phyloP scores from a whole-genome alignment of 2,888 invertebrate genomes.

The Theodoxus fluviatilis region DNA sequence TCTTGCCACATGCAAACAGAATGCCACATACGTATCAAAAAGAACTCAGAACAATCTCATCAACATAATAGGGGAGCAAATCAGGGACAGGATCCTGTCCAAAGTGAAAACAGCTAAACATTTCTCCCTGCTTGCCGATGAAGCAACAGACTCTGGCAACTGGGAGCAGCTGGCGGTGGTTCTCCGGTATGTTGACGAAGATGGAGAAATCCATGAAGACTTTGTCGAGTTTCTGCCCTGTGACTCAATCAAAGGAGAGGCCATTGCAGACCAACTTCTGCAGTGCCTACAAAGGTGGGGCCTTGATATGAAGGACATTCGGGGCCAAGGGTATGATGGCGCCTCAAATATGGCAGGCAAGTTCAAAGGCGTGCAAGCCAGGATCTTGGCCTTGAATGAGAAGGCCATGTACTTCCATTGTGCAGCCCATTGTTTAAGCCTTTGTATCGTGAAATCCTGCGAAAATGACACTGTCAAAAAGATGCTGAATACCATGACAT shows the following conservation, averaged over 20 bases:
- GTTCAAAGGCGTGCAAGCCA: conserved; percentile 31
- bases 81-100: conserved; percentile 25
- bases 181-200: conserved; percentile 26
- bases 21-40: conserved; percentile 32
- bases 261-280: conserved; percentile 26
- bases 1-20: conserved; percentile 9
- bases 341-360: conserved; percentile 29
- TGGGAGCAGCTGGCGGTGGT: conserved; percentile 33
- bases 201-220: conserved; percentile 13
- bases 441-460: conserved; percentile 31
- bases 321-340: conserved; percentile 35
- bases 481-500: too few species aligned
- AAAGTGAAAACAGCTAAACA: conserved; percentile 25
- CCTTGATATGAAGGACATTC: conserved; percentile 25
- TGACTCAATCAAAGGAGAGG: conserved; percentile 25
- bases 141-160: conserved; percentile 33
- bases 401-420: conserved; percentile 34
- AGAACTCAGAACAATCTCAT: conserved; percentile 35
- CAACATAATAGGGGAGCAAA: conserved; percentile 25
- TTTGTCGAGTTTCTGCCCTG: conserved; percentile 27
- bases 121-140: conserved; percentile 35
- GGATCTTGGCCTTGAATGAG: conserved; percentile 26
- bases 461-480: too few species aligned
- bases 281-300: conserved; percentile 9
- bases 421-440: conserved; percentile 31